These are phyloP conservation scores for Parapsyche elsis DNA, from an alignment of 1,140 invertebrate genomes.

Conservation along the genomic window DNA sequence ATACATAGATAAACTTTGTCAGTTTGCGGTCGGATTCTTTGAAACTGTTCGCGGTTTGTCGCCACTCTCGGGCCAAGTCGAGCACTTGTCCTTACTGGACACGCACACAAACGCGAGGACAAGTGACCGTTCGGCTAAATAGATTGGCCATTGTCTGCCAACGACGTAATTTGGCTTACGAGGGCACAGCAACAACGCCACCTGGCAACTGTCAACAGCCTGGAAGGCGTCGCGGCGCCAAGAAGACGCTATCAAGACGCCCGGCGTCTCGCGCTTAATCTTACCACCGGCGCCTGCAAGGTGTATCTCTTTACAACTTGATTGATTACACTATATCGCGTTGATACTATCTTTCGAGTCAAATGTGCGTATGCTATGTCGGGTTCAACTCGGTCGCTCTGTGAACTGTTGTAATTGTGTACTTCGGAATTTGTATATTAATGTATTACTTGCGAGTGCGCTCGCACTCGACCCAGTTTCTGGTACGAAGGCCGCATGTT, in stretches of 20 bases:
- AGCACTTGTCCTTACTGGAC: too few species aligned
- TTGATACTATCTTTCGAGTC: constrained; percentile 2
- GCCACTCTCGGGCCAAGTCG: too few species aligned
- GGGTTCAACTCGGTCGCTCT: too few species aligned
- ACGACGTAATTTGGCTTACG: constrained; percentile 20
- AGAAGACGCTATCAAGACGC: constrained; percentile 30
- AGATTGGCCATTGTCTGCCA: constrained; percentile 13
- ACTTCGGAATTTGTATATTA: too few species aligned
- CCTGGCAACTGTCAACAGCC: constrained; percentile 35
- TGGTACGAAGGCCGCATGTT: neutral
- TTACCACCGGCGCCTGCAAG: constrained; percentile 27
- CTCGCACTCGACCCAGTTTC: neutral
- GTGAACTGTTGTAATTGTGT: too few species aligned
- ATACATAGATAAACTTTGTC: neutral
- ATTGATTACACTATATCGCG: constrained; percentile 6
- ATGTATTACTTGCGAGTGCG: too few species aligned
- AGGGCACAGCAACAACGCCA: neutral
- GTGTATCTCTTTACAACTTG: constrained; percentile 23
- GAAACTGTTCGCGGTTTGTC: too few species aligned
- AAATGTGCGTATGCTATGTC: too few species aligned
- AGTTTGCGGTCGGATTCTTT: too few species aligned
- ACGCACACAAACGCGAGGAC: too few species aligned
- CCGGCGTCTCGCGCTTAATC: neutral
- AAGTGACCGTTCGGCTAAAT: constrained; percentile 9
- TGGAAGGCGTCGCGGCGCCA: constrained; percentile 19